phyloP scores from a whole-genome alignment of 2,797 vertebrate species.

The Cuniculus paca region DNA sequence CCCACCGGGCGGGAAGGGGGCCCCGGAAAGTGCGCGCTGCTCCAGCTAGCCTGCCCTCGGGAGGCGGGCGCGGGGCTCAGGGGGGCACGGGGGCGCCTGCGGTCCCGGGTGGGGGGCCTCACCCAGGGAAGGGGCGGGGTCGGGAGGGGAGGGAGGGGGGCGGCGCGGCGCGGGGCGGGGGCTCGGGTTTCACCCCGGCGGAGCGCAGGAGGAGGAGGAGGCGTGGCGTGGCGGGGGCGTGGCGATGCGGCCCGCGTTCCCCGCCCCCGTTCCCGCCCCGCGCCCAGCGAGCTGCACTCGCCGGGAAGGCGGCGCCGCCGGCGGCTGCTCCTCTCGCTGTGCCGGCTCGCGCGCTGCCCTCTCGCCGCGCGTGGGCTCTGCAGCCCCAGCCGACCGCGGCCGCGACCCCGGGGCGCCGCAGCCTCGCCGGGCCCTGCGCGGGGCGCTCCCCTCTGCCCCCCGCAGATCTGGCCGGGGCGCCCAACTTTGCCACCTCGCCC shows the following conservation, averaged over 20 bases:
- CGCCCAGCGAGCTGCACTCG: not conserved
- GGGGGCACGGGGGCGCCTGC: not conserved
- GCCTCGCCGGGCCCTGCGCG: not conserved
- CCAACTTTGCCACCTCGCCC: constrained; percentile 63
- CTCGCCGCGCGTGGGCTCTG: constrained; percentile 61
- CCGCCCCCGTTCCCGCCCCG: not conserved
- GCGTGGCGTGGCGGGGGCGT: not conserved
- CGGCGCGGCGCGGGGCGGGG: not conserved
- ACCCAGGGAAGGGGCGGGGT: not conserved
- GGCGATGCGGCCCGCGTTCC: not conserved
- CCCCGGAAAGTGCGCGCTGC: not conserved
- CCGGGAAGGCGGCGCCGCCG: constrained; percentile 66
- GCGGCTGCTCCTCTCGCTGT: constrained; percentile 47
- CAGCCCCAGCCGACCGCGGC: not conserved
- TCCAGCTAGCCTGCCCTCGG: not conserved
- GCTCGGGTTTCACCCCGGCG: constrained; percentile 45
- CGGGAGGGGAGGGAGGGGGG: constrained; percentile 39
- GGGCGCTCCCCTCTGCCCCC: not conserved
- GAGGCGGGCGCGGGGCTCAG: not conserved
- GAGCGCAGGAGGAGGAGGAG: not conserved
- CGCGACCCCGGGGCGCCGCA: not conserved
- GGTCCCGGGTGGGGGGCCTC: fast-evolving
- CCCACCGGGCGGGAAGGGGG: not conserved
- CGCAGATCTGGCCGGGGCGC: not conserved
- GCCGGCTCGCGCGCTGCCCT: constrained; percentile 47